Percentiles rank a stretch among this genome's conserved stretches.
phyloP scores from a whole-genome alignment of 2,113 vertebrate genomes.

The Genyomyrus donnyi region DNA sequence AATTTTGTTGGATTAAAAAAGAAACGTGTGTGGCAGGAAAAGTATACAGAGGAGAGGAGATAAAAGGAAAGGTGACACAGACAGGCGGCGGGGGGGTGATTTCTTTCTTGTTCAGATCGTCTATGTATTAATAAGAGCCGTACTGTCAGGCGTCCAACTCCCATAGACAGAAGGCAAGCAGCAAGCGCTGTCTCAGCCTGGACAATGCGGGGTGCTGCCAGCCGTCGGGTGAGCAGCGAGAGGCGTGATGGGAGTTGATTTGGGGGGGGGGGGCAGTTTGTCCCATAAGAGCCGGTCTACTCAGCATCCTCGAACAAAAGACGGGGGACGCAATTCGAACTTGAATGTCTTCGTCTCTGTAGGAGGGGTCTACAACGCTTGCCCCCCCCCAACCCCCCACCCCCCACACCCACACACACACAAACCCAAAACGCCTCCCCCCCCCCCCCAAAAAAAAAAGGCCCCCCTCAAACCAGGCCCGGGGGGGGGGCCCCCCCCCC shows the following conservation, averaged over 20 bases:
- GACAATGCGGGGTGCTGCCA: conserved; percentile 65
- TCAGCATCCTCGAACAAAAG: conserved; percentile 56
- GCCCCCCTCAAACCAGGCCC: no score
- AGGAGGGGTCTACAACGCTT: conserved; percentile 35
- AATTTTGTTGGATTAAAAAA: not conserved
- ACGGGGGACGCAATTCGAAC: conserved; percentile 49
- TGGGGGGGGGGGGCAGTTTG: conserved; percentile 36
- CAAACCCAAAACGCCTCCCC: no score
- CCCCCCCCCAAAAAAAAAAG: no score
- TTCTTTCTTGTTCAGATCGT: conserved; percentile 42
- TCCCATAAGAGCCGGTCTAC: conserved; percentile 33
- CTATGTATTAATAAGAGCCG: conserved; percentile 57
- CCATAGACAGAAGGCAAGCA: conserved; percentile 67
- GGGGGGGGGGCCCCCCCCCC: no score
- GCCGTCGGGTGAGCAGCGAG: conserved; percentile 26
- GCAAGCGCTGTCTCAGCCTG: conserved; percentile 54
- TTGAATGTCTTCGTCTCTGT: conserved; percentile 57
- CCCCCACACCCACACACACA: not conserved
- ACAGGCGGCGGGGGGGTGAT: conserved; percentile 21
- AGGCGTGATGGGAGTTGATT: conserved; percentile 32
- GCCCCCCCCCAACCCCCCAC: conserved; percentile 21
- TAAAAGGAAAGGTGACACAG: conserved; percentile 24
- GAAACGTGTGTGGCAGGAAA: conserved; percentile 7
- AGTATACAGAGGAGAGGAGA: conserved; percentile 23
- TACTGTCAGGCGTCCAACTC: conserved; percentile 55